These are phyloP conservation scores for Glaucopsyche alexis DNA, from an alignment of 2,888 invertebrate genomes.

Conservation along the genomic window DNA sequence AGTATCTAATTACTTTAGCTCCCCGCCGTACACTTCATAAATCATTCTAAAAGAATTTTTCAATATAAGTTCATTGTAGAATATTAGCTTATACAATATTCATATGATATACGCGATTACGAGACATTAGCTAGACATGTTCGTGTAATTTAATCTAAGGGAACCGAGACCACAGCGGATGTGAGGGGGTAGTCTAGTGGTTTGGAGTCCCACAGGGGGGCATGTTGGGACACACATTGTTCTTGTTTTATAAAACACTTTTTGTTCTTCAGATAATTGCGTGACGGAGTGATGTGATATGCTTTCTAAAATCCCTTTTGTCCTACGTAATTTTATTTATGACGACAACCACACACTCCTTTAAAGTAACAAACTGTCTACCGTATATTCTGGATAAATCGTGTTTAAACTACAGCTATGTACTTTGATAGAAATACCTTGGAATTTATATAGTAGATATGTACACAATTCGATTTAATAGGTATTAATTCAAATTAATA, in stretches of 20 bases:
- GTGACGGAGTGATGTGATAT: slow-evolving; percentile 32
- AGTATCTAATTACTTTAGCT: not conserved
- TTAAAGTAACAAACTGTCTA: slow-evolving; percentile 1
- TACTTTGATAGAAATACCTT: too few relatives aligned
- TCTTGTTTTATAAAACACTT: slow-evolving; percentile 36
- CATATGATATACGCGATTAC: slow-evolving; percentile 40
- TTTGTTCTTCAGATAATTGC: slow-evolving; percentile 38
- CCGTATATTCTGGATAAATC: not conserved
- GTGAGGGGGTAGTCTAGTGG: slow-evolving; percentile 50
- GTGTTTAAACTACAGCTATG: not conserved
- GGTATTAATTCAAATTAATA: not conserved
- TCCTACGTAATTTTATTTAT: slow-evolving; percentile 27
- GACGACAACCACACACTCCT: slow-evolving; percentile 24
- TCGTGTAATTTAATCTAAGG: slow-evolving; percentile 60
- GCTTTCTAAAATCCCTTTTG: slow-evolving; percentile 29
- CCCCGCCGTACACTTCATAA: not conserved
- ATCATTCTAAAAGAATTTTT: slow-evolving; percentile 15
- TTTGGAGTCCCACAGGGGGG: slow-evolving; percentile 53
- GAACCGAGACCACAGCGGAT: slow-evolving; percentile 61
- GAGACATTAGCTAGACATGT: slow-evolving; percentile 42
- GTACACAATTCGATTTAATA: too few relatives aligned
- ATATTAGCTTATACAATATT: not conserved
- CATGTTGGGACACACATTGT: slow-evolving; percentile 50
- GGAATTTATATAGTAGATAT: not conserved
- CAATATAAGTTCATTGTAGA: slow-evolving; percentile 5